phyloP scores from a whole-genome alignment of 2,113 vertebrate genomes.

The Naja naja region DNA sequence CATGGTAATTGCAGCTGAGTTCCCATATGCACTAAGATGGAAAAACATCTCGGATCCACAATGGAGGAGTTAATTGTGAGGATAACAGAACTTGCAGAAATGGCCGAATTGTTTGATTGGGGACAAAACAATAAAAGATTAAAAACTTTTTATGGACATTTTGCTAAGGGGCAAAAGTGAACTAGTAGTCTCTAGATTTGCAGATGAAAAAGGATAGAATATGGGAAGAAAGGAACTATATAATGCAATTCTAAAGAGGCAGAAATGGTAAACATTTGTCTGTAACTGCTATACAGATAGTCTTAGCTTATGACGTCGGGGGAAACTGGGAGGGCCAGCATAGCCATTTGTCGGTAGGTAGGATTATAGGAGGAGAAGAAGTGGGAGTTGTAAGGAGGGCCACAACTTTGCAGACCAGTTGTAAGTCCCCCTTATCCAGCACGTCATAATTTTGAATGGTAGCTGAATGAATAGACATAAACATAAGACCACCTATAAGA shows the following conservation, averaged over 20 bases:
- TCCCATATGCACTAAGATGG: background rate
- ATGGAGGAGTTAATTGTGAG: background rate
- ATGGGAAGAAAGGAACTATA: background rate
- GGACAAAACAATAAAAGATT: background rate
- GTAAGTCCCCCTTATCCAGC: background rate
- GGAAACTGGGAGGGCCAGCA: background rate
- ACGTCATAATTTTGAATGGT: background rate
- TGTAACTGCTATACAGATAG: background rate
- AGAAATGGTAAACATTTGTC: background rate
- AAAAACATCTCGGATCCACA: background rate
- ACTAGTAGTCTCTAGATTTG: background rate
- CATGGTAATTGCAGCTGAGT: background rate
- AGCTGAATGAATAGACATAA: background rate
- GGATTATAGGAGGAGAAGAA: background rate
- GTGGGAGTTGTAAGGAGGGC: background rate
- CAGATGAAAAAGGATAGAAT: background rate
- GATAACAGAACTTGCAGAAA: background rate
- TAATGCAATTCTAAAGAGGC: background rate
- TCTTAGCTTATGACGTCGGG: background rate
- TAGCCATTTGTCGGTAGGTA: background rate
- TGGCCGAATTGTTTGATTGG: background rate
- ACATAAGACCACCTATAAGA: background rate
- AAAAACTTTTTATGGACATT: background rate
- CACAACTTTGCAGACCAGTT: background rate
- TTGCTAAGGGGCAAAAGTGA: background rate